Evolutionary conservation across 1,140 invertebrate genomes (phyloP).

Genomic region (Drosophila baimaii): DNA sequence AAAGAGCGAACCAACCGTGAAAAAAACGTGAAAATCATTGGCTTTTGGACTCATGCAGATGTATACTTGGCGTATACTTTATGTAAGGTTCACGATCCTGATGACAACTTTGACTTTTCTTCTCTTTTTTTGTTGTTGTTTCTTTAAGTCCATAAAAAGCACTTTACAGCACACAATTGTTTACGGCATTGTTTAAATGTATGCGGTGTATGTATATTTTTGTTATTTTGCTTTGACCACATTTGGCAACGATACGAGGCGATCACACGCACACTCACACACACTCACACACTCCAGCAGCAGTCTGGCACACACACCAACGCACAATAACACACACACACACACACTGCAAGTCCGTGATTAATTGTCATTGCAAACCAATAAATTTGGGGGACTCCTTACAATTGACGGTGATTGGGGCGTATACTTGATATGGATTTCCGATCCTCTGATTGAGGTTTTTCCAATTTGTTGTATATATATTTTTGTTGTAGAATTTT

Average conservation of each 20-base stretch:
- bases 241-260: slow-evolving; percentile 68
- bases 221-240: slow-evolving; percentile 68
- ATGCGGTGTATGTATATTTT: slow-evolving; percentile 21
- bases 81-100: slow-evolving; percentile 40
- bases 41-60: slow-evolving; percentile 56
- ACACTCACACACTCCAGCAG: slow-evolving; percentile 43
- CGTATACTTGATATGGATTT: slow-evolving; percentile 47
- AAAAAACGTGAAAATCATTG: slow-evolving; percentile 23
- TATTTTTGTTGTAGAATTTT: slow-evolving; percentile 16
- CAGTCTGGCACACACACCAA: slow-evolving; percentile 44
- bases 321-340: slow-evolving; percentile 33
- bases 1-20: slow-evolving; percentile 26
- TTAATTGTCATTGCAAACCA: slow-evolving; percentile 48
- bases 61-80: slow-evolving; percentile 35
- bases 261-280: slow-evolving; percentile 43
- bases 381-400: slow-evolving; percentile 56
- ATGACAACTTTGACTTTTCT: slow-evolving; percentile 43
- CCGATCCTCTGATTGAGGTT: slow-evolving; percentile 39
- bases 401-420: slow-evolving; percentile 52
- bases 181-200: slow-evolving; percentile 10
- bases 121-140: background rate
- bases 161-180: slow-evolving; percentile 59
- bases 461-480: background rate
- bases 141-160: slow-evolving; percentile 71
- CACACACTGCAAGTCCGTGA: slow-evolving; percentile 65